Conservation (phyloP, 1,140 invertebrate genomes). For the Apis florea region DNA sequence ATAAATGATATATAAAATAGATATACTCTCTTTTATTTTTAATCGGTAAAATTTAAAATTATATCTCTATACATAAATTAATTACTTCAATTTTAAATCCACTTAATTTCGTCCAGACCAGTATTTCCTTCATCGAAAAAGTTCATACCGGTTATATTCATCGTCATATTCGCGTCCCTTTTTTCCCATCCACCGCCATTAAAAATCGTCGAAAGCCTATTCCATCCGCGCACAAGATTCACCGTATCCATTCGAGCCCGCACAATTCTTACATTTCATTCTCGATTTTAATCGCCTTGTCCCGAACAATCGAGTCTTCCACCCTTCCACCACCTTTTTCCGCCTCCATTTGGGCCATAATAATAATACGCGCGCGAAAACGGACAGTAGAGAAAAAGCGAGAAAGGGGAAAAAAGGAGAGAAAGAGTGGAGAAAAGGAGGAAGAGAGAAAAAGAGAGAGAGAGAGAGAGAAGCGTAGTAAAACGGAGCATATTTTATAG, state of each 20-base stretch:
- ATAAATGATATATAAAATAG: too few relatives aligned
- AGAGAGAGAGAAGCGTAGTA: constrained; percentile 47
- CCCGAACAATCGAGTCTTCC: constrained; percentile 13
- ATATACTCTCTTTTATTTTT: too few relatives aligned
- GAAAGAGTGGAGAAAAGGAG: neutral
- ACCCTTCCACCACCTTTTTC: constrained; percentile 17
- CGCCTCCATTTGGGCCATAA: neutral
- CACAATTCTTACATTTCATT: neutral
- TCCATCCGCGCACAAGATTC: neutral
- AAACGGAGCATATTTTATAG: constrained; percentile 52
- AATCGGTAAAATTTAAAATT: too few relatives aligned
- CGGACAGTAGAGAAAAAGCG: neutral
- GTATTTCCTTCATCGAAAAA: too few relatives aligned
- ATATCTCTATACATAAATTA: too few relatives aligned
- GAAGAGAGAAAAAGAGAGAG: neutral
- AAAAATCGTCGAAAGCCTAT: neutral
- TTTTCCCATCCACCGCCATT: too few relatives aligned
- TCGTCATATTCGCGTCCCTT: too few relatives aligned
- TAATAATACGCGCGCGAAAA: neutral
- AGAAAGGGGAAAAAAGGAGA: neutral
- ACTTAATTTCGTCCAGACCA: too few relatives aligned
- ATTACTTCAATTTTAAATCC: too few relatives aligned
- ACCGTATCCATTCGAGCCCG: neutral
- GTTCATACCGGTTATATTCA: too few relatives aligned
- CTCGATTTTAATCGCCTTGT: neutral